These are phyloP conservation scores for Gulo gulo DNA, from an alignment of 2,113 vertebrate species.

Conservation along the genomic window DNA sequence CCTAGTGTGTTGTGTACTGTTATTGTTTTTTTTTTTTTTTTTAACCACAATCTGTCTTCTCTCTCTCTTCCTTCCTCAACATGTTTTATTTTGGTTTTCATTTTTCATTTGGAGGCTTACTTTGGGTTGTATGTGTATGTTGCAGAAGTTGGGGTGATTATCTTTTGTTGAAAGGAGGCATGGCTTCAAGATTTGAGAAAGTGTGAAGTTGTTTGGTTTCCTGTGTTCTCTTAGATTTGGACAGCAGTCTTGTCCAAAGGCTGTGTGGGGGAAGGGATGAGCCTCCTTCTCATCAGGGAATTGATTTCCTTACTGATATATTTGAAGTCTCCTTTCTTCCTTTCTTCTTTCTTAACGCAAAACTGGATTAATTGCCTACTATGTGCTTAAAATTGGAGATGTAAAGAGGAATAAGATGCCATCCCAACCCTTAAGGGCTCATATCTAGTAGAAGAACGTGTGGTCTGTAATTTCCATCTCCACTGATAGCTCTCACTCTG, in stretches of 20 bases:
- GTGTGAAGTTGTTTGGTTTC: not conserved
- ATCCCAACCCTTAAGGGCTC: slow-evolving; percentile 39
- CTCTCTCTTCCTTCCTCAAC: slow-evolving; percentile 27
- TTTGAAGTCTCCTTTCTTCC: not conserved
- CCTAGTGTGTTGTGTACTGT: slow-evolving; percentile 39
- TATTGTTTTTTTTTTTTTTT: not conserved
- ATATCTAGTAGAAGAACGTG: not conserved
- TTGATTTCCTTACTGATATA: slow-evolving; percentile 1
- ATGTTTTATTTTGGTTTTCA: slow-evolving; percentile 44
- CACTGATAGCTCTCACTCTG: slow-evolving; percentile 57
- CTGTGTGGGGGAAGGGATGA: not conserved
- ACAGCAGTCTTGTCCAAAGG: not conserved
- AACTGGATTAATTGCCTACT: slow-evolving; percentile 53
- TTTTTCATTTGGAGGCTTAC: slow-evolving; percentile 21
- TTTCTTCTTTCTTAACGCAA: not conserved
- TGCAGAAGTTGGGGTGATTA: slow-evolving; percentile 17
- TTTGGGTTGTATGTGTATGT: slow-evolving; percentile 17
- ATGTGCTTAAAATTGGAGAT: slow-evolving; percentile 24
- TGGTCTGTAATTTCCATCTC: slow-evolving; percentile 61
- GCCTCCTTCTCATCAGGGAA: not conserved
- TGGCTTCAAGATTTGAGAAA: slow-evolving; percentile 1
- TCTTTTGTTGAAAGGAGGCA: slow-evolving; percentile 32
- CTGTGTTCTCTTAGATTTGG: not conserved
- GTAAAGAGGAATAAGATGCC: not conserved
- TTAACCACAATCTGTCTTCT: slow-evolving; percentile 27